Conservation (phyloP, 2,797 vertebrate species). For the Petrocephalus schoutedeni region DNA sequence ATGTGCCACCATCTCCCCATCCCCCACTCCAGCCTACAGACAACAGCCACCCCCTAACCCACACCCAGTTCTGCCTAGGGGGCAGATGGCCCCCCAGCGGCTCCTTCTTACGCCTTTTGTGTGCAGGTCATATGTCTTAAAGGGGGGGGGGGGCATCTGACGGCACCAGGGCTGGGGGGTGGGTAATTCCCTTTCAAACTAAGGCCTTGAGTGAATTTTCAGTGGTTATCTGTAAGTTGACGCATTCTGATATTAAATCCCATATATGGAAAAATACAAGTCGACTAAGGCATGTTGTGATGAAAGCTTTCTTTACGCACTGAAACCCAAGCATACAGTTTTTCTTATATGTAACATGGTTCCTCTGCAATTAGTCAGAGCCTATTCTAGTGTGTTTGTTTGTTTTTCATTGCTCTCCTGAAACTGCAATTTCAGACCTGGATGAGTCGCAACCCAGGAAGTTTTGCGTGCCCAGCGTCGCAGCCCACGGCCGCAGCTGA, state of each 20-base stretch:
- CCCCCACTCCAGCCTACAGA: conserved; percentile 18
- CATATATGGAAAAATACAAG: background rate
- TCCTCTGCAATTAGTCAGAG: background rate
- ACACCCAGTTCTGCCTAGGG: conserved; percentile 17
- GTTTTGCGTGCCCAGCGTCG: background rate
- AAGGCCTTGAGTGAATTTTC: background rate
- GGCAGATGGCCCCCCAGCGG: conserved; percentile 58
- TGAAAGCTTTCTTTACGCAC: background rate
- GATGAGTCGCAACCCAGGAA: background rate
- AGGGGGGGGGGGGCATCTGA: conserved; percentile 39
- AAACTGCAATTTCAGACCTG: background rate
- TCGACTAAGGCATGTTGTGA: background rate
- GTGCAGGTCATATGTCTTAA: conserved; percentile 39
- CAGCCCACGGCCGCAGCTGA: background rate
- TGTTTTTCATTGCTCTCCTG: background rate
- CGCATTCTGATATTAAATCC: background rate
- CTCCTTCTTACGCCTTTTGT: conserved; percentile 65
- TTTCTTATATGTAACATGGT: background rate
- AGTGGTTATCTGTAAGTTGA: background rate
- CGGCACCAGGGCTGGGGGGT: conserved; percentile 42
- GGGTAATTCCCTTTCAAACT: conserved; percentile 23
- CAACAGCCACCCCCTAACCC: conserved; percentile 13
- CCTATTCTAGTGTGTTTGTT: background rate
- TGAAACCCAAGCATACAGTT: background rate
- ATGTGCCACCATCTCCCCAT: background rate